phyloP scores from a whole-genome alignment of 2,113 vertebrate species.

The Sminthopsis crassicaudata region DNA sequence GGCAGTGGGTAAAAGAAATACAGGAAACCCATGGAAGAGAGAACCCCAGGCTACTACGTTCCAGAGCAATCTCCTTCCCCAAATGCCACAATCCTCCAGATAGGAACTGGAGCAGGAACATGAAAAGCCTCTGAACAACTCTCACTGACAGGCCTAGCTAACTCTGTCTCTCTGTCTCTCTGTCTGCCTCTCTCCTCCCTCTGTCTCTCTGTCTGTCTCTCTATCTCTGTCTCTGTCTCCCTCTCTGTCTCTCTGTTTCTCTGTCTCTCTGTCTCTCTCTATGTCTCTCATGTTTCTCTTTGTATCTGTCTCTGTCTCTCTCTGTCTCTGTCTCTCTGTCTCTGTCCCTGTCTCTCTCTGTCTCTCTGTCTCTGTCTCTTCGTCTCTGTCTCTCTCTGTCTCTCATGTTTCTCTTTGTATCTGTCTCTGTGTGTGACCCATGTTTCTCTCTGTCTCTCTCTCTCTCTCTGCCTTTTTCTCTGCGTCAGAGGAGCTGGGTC shows the following conservation, averaged over 20 bases:
- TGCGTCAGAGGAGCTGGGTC: neutral
- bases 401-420: too few species aligned
- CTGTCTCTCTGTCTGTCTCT: too few species aligned
- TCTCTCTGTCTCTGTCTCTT: neutral
- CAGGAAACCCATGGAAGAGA: conserved; percentile 11
- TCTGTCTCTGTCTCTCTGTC: too few species aligned
- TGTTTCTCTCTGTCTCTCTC: neutral
- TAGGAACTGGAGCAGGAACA: conserved; percentile 45
- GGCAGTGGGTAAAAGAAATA: conserved; percentile 5
- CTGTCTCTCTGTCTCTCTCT: neutral
- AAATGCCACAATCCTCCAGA: conserved; percentile 13
- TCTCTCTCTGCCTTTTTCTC: neutral
- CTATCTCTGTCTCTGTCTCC: too few species aligned
- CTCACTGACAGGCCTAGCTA: conserved; percentile 44
- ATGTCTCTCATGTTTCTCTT: too few species aligned
- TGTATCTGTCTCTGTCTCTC: neutral
- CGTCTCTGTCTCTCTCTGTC: too few species aligned
- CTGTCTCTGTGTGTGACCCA: neutral
- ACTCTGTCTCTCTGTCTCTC: too few species aligned
- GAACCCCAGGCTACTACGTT: neutral
- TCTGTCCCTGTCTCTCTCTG: too few species aligned
- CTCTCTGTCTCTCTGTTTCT: neutral
- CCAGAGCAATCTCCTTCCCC: conserved; percentile 9
- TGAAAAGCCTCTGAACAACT: conserved; percentile 36
- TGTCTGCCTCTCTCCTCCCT: too few species aligned